Evolutionary conservation across 2,797 vertebrate species (phyloP), one percentile per base, ranked within the genome.

Genomic region (Phrynocephalus forsythii): DNA sequence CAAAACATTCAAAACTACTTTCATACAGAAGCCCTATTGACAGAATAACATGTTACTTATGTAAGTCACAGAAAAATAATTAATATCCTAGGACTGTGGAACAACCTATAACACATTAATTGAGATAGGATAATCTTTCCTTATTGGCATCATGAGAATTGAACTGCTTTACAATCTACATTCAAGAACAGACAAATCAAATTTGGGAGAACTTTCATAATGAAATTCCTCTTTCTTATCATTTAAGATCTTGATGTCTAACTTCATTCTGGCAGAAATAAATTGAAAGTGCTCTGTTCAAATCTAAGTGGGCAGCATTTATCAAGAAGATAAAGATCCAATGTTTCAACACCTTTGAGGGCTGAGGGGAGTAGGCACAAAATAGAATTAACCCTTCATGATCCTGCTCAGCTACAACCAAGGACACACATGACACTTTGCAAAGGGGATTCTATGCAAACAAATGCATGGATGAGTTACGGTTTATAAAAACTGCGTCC

Each of bases 181-280:
- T 48, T 85, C 69, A 91, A 80, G n/a, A 66, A 85, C 26, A 86
- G 44, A n/a, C 26, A 83, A 93, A 63, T 38, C 80, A 90, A 87
- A 52, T 90, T 91, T 86, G 83, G 82, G 85, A 93, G 83, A 84
- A 9, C 78, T 90, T 86, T 91, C 79, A 50, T 84, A 89, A 91
- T 89, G 90, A 80, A 91, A 92, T 91, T 90, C 91, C 68, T 85
- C 84, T 91, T 91, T 85, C 84, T 91, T 91, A 92, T 88, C 80
- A 30, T 86, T 82, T 89, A 85, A 87, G 84, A 90, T 91, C 79
- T 91, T 78, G 48, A 88, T 90, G 38, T 91, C 90, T 91, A 87
- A 86, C 89, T 90, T 84, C 83, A 88, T 72, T 38, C n/a, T 30
- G 79, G 68, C 68, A 90, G 83, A 84, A 93, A 89, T 66, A 38